Evolutionary conservation across 2,888 invertebrate genomes (phyloP).

Genomic region (Papilio elwesi): DNA sequence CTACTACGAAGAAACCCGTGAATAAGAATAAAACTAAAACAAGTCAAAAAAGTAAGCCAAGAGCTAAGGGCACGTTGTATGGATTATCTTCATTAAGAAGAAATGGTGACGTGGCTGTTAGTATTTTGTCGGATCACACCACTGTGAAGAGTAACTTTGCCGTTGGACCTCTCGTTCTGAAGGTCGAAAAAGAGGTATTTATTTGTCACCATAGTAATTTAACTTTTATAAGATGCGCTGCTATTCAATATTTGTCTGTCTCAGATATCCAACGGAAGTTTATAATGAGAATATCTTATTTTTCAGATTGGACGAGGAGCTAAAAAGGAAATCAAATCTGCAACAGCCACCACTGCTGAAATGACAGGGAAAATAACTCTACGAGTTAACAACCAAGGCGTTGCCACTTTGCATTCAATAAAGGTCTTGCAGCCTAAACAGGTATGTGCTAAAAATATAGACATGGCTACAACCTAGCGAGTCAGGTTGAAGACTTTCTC

Average conservation of each 20-base stretch:
- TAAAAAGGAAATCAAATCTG: constrained; percentile 92
- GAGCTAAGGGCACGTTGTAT: constrained; percentile 91
- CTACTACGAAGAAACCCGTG: constrained; percentile 67
- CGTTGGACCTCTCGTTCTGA: constrained; percentile 90
- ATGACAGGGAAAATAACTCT: constrained; percentile 92
- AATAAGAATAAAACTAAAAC: constrained; percentile 73
- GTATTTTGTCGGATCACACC: constrained; percentile 90
- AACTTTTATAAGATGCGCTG: too few species aligned
- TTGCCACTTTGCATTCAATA: constrained; percentile 93
- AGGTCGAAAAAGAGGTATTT: constrained; percentile 90
- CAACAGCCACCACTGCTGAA: constrained; percentile 94
- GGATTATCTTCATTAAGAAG: constrained; percentile 91
- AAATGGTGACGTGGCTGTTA: constrained; percentile 91
- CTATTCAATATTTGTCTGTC: neutral
- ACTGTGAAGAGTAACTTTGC: constrained; percentile 93
- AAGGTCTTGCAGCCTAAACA: constrained; percentile 94
- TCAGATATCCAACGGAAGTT: neutral
- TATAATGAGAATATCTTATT: constrained; percentile 33
- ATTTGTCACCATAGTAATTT: neutral
- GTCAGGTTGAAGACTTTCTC: neutral
- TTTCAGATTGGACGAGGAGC: constrained; percentile 89
- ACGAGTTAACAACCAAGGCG: constrained; percentile 90
- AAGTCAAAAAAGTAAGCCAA: constrained; percentile 80
- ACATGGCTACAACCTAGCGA: too few species aligned
- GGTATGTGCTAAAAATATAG: constrained; percentile 71